phyloP scores from a whole-genome alignment of 1,140 invertebrate species.

The Nephila pilipes region DNA sequence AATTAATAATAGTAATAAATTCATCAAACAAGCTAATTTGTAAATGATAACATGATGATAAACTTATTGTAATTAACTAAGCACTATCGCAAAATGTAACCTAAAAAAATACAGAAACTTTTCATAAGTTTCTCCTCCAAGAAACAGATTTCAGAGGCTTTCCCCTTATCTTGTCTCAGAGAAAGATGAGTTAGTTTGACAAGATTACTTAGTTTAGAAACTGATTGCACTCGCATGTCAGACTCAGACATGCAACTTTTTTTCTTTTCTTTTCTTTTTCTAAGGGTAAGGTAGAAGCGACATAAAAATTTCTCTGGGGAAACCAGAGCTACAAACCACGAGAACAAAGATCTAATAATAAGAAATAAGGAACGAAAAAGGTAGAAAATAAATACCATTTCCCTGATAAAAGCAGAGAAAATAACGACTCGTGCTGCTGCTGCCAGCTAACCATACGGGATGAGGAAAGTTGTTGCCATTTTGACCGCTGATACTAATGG shows the following conservation, averaged over 20 bases:
- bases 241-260: not conserved
- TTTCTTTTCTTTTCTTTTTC: not conserved
- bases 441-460: not conserved
- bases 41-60: no score
- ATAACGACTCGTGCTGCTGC: constrained; percentile 23
- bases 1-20: no score
- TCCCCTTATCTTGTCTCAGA: not conserved
- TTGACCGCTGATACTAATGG: constrained; percentile 27
- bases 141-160: not conserved
- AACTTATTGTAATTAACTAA: no score
- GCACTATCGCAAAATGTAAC: no score
- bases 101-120: not conserved
- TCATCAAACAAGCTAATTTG: no score
- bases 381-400: constrained; percentile 55
- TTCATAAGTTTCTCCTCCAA: not conserved
- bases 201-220: constrained; percentile 36
- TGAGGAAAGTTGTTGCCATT: not conserved
- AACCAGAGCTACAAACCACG: not conserved
- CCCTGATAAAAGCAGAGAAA: constrained; percentile 44
- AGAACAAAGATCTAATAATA: constrained; percentile 47
- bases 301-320: constrained; percentile 44
- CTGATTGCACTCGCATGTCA: constrained; percentile 12
- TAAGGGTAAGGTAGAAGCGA: not conserved
- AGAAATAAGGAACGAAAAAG: not conserved
- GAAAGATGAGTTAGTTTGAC: not conserved